Evolutionary conservation across 2,888 invertebrate genomes (phyloP).

Genomic region (Melanchra persicariae): DNA sequence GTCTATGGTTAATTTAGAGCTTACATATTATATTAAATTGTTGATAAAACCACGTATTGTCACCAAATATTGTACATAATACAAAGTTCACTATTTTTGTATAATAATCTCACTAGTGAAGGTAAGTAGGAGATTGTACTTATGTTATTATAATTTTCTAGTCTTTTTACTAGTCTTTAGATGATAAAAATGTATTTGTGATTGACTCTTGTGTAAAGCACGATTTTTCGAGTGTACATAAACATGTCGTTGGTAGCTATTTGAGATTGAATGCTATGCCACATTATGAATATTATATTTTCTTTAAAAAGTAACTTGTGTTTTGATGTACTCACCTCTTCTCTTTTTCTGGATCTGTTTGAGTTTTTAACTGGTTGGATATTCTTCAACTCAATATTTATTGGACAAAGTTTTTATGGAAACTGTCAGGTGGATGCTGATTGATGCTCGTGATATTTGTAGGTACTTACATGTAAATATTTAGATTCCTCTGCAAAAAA

Average conservation of each 20-base stretch:
- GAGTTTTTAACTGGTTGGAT: background rate
- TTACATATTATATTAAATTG: conserved; percentile 30
- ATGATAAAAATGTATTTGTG: conserved; percentile 50
- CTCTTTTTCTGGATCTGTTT: background rate
- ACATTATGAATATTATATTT: conserved; percentile 72
- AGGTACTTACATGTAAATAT: too few species aligned
- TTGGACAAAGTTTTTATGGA: background rate
- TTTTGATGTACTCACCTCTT: conserved; percentile 39
- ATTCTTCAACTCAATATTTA: background rate
- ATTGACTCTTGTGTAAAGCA: conserved; percentile 51
- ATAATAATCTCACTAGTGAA: conserved; percentile 47
- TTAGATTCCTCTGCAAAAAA: background rate
- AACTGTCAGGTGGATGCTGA: background rate
- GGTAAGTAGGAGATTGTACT: conserved; percentile 41
- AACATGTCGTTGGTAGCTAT: conserved; percentile 53
- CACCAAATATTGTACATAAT: conserved; percentile 57
- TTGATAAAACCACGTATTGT: conserved; percentile 36
- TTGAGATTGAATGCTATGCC: conserved; percentile 59
- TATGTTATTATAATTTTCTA: conserved; percentile 56
- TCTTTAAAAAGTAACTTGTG: conserved; percentile 57
- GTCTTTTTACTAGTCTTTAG: conserved; percentile 58
- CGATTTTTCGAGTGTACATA: conserved; percentile 61
- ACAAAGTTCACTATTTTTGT: conserved; percentile 61
- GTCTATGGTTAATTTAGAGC: conserved; percentile 22
- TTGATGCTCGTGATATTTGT: too few species aligned